A percentile compares a stretch with the other conserved stretches of the same genome.
Evolutionary conservation across 2,113 vertebrate species (phyloP).

Genomic region (Dipodomys stephensi): DNA sequence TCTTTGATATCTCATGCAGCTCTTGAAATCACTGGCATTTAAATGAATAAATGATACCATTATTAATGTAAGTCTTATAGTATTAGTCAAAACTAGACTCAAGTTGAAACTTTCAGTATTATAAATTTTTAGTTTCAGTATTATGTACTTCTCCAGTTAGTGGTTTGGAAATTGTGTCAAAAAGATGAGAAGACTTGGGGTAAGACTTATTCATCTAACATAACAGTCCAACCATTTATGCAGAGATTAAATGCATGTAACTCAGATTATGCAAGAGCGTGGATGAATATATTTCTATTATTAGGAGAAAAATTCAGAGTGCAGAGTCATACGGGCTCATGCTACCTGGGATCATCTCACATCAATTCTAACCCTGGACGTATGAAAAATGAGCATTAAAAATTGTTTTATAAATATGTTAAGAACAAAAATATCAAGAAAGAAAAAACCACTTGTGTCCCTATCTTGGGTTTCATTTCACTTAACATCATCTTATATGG

Average conservation of each 20-base stretch:
- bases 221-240: conserved; percentile 32
- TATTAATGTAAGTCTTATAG: conserved; percentile 59
- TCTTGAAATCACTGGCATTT: conserved; percentile 59
- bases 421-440: no score
- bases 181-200: conserved; percentile 57
- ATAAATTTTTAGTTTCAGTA: conserved; percentile 73
- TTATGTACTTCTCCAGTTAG: conserved; percentile 60
- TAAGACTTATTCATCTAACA: conserved; percentile 55
- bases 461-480: no score
- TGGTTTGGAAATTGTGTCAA: conserved; percentile 69
- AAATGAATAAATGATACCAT: conserved; percentile 67
- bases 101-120: conserved; percentile 76
- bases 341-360: background rate
- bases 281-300: conserved; percentile 33
- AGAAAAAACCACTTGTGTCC: no score
- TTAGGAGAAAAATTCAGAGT: conserved; percentile 12
- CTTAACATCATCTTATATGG: no score
- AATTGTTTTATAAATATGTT: background rate
- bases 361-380: background rate
- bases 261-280: conserved; percentile 18
- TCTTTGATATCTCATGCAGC: conserved; percentile 55
- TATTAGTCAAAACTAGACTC: conserved; percentile 72
- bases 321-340: background rate
- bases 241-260: conserved; percentile 46
- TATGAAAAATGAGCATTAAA: background rate